Percentiles rank a stretch among this genome's conserved stretches.
These are phyloP conservation scores for Leptothorax acervorum DNA, from an alignment of 2,888 invertebrate genomes.

Conservation along the genomic window DNA sequence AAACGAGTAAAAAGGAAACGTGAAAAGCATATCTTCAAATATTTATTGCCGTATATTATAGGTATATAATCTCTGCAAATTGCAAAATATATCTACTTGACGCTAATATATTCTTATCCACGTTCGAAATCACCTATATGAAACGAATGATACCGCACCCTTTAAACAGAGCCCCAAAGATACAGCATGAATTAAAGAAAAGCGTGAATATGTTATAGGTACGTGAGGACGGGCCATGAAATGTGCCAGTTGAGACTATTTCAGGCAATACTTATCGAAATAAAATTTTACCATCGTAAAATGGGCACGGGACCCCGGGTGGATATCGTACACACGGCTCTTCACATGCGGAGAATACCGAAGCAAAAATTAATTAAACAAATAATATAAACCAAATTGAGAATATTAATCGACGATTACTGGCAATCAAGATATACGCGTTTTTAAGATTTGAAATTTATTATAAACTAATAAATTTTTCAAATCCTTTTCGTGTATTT, in stretches of 20 bases:
- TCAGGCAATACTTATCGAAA: conserved; percentile 55
- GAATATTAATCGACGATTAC: too few species aligned
- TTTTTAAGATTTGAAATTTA: too few species aligned
- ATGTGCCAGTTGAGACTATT: conserved; percentile 34
- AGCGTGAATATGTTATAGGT: conserved; percentile 32
- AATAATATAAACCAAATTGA: conserved; percentile 13
- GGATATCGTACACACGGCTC: conserved; percentile 77
- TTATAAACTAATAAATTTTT: too few species aligned
- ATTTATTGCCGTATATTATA: conserved; percentile 55
- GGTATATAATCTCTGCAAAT: background rate
- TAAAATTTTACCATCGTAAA: conserved; percentile 74
- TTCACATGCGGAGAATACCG: conserved; percentile 60
- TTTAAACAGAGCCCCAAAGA: background rate
- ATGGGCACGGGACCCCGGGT: conserved; percentile 74
- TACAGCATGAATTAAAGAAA: conserved; percentile 37
- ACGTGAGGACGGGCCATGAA: background rate
- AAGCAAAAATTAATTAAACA: conserved; percentile 60
- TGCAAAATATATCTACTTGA: background rate
- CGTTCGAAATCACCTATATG: background rate
- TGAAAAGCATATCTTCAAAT: background rate
- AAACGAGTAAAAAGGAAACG: background rate
- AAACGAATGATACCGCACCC: conserved; percentile 33
- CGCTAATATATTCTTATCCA: conserved; percentile 12
- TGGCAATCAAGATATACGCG: too few species aligned
- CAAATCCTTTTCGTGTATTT: too few species aligned